Evolutionary conservation across 2,888 invertebrate species (phyloP).

Genomic region (Dioctria rufipes): DNA sequence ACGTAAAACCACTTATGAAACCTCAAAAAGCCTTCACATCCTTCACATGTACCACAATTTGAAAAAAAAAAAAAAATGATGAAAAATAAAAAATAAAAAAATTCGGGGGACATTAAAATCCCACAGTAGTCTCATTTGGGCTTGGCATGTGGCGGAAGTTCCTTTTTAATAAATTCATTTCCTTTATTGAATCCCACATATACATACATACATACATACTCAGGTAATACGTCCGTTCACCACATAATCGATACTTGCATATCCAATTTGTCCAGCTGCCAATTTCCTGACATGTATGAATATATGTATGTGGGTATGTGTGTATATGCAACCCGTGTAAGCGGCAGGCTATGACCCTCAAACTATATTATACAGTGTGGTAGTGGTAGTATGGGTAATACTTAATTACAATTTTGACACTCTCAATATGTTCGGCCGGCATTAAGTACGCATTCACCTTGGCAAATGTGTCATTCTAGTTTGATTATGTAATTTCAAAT

Average conservation of each 20-base stretch:
- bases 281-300: constrained; percentile 1
- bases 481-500: constrained; percentile 1
- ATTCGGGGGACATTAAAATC: too few species aligned
- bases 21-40: too few species aligned
- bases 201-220: not conserved
- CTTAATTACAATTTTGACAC: constrained; percentile 25
- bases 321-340: not conserved
- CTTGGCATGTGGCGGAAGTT: too few species aligned
- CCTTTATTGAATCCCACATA: not conserved
- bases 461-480: not conserved
- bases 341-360: not conserved
- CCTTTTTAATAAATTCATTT: too few species aligned
- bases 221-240: not conserved
- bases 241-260: not conserved
- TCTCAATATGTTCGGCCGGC: not conserved
- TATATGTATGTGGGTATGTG: too few species aligned
- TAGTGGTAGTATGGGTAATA: not conserved
- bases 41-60: too few species aligned
- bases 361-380: not conserved
- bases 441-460: not conserved
- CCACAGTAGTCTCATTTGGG: too few species aligned
- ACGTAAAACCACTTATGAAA: too few species aligned
- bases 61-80: too few species aligned
- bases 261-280: constrained; percentile 16
- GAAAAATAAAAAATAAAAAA: too few species aligned